Evolutionary conservation across 1,140 invertebrate genomes (phyloP), one percentile per base, ranked within the genome.

Genomic region (Cotesia typhae): DNA sequence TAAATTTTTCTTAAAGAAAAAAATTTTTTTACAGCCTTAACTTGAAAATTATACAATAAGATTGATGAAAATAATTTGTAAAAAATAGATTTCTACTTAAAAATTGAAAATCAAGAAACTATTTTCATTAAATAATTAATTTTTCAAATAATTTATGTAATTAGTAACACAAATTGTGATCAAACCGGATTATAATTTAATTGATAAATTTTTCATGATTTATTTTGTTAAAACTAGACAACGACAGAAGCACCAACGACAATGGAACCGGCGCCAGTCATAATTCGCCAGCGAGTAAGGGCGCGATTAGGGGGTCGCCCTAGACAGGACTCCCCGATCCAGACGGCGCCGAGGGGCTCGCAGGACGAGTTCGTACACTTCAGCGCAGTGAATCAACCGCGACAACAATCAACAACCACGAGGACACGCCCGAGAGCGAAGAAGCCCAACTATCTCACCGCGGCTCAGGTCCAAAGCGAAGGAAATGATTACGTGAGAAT

Each of bases 321-420:
- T 12, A 78, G 79, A 37, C 80, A 79, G 2, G 86, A 87, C 36
- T 76, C 85, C 0, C 57, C 72, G 10, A 76, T 87, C 38, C 85
- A 86, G 28, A 86, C 84, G 0, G 79, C 77, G 17, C 80, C 82
- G 5, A 76, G 79, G 5, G 82, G 81, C 47, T 70, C 81, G 0
- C 82, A 85, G 59, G 83, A 86, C 52, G 85, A 86, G 28, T 87
- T 82, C 69, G 85, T 87, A 1, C 80, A 82, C n/a, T 87, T 87
- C 70, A 85, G 82, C 71, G 81, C 80, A 4, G 81, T 86, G 4
- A 86, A 85, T 70, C 80, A 83, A 60, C 64, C 70, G 55, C 28
- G 3, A 10, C 47, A 55, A 7, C 10, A 75, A 55, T 67, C 68
- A 37, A 61, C 57, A 9, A 66, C 57, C n/a, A 51, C 41, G 37